Conservation (phyloP, 2,888 invertebrate genomes). For the Endomychus coccineus region DNA sequence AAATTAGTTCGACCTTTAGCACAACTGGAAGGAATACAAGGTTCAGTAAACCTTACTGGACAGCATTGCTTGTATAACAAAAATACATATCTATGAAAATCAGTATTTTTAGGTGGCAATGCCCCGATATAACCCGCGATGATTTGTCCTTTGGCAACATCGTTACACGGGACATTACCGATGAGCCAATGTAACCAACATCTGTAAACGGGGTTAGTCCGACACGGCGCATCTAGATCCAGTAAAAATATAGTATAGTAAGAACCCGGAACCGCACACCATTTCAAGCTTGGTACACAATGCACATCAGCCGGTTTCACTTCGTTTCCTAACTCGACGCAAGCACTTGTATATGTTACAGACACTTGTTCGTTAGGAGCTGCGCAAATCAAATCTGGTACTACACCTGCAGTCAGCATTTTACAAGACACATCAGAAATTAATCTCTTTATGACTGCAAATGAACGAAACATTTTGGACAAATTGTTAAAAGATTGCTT, state of each 20-base stretch:
- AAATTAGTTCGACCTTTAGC: constrained; percentile 52
- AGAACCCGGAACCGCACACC: constrained; percentile 29
- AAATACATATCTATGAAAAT: constrained; percentile 64
- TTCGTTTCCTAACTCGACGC: constrained; percentile 56
- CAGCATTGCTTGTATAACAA: constrained; percentile 58
- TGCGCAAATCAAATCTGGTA: constrained; percentile 4
- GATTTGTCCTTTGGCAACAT: constrained; percentile 53
- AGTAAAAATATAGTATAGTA: constrained; percentile 44
- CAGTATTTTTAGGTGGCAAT: constrained; percentile 63
- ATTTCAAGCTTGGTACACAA: constrained; percentile 43
- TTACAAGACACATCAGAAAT: too few relatives aligned
- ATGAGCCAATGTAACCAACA: constrained; percentile 78
- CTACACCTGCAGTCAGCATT: too few relatives aligned
- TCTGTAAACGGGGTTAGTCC: constrained; percentile 58
- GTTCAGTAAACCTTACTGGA: constrained; percentile 37
- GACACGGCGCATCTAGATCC: constrained; percentile 73
- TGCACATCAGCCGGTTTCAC: constrained; percentile 67
- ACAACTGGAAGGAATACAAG: constrained; percentile 57
- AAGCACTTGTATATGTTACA: constrained; percentile 6
- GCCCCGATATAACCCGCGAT: constrained; percentile 56
- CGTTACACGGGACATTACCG: constrained; percentile 61
- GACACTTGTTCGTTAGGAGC: constrained; percentile 8
- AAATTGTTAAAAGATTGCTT: too few relatives aligned
- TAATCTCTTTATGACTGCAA: too few relatives aligned
- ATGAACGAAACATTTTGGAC: too few relatives aligned